Evolutionary conservation across 1,140 invertebrate species (phyloP).

Genomic region (Kradibia gibbosae): DNA sequence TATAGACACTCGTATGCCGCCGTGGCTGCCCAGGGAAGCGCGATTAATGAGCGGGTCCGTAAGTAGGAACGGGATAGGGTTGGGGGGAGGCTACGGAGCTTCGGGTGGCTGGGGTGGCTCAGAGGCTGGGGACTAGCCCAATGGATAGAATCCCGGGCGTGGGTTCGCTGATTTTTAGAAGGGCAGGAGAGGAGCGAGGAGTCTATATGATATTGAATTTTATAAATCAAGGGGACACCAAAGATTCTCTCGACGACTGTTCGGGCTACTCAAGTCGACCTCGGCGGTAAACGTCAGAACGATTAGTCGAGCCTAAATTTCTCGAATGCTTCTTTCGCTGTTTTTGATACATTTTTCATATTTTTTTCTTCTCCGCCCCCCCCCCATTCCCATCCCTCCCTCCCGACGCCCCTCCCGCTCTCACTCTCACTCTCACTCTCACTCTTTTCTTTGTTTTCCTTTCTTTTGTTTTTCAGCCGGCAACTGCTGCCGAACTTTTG

Average conservation of each 20-base stretch:
- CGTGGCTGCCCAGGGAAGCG: constrained; percentile 22
- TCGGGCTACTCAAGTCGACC: constrained; percentile 29
- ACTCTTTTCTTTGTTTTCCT: neutral
- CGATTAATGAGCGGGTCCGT: constrained; percentile 29
- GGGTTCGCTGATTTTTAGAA: too few species aligned
- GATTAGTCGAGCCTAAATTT: constrained; percentile 32
- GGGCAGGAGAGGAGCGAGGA: too few species aligned
- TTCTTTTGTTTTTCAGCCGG: neutral
- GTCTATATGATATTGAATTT: constrained; percentile 29
- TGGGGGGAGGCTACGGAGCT: too few species aligned
- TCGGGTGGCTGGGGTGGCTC: too few species aligned
- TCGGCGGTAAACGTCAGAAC: neutral
- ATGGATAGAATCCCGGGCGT: constrained; percentile 34
- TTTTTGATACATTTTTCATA: neutral
- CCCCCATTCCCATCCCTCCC: neutral
- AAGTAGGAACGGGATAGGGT: constrained; percentile 20
- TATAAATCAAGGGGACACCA: constrained; percentile 42
- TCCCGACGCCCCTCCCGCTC: neutral
- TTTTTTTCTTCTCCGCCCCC: too few species aligned
- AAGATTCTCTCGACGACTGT: constrained; percentile 17
- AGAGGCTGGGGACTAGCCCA: neutral
- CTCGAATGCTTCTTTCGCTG: neutral
- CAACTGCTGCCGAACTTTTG: neutral
- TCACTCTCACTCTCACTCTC: neutral
- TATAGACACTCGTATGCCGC: neutral